Evolutionary conservation across 2,797 vertebrate species (phyloP).

Genomic region (Microctenopoma lineatum): DNA sequence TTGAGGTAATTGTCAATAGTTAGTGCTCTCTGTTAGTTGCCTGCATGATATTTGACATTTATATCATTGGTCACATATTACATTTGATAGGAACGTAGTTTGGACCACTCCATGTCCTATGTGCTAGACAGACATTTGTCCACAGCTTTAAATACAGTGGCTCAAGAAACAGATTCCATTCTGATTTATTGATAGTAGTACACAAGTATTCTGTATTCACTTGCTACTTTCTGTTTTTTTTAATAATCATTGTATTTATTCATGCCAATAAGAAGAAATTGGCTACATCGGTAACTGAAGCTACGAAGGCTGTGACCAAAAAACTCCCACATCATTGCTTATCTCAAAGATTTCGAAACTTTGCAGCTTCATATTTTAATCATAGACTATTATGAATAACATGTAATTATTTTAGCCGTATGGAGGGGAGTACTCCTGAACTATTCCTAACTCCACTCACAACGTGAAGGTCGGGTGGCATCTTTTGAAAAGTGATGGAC

Average conservation of each 20-base stretch:
- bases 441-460: conserved; percentile 36
- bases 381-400: conserved; percentile 13
- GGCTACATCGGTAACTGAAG: conserved; percentile 9
- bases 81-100: neutral
- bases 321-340: conserved; percentile 1
- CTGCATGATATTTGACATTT: too few species aligned
- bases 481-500: conserved; percentile 49
- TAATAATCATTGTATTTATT: neutral
- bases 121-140: neutral
- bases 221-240: neutral
- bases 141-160: neutral
- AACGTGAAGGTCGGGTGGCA: conserved; percentile 53
- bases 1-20: neutral
- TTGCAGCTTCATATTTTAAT: conserved; percentile 13
- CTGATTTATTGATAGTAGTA: neutral
- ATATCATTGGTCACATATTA: neutral
- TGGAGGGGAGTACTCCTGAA: neutral
- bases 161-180: neutral
- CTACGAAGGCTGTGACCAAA: neutral
- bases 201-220: neutral
- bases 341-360: conserved; percentile 14
- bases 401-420: conserved; percentile 10
- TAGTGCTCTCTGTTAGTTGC: neutral
- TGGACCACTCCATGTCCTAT: neutral
- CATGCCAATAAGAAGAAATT: neutral